These are phyloP conservation scores for Brachypteracias leptosomus DNA, from an alignment of 2,113 vertebrate species.

Conservation along the genomic window DNA sequence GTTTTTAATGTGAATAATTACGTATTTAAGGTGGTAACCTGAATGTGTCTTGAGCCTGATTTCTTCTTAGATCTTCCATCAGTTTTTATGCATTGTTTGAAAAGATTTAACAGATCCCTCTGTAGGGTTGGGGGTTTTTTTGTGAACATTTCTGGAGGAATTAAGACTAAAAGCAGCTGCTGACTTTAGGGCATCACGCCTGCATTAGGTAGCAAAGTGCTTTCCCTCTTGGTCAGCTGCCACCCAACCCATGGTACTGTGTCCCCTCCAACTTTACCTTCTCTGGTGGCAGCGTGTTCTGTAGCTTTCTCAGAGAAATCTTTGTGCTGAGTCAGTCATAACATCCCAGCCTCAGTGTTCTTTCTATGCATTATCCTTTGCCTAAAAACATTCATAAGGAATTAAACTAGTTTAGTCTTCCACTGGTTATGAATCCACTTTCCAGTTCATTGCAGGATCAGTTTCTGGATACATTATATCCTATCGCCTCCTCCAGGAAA, in stretches of 20 bases:
- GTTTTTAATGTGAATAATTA: not conserved
- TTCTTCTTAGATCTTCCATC: not conserved
- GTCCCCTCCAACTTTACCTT: not conserved
- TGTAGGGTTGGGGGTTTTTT: not conserved
- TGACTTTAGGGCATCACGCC: accelerated
- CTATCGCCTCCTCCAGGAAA: not conserved
- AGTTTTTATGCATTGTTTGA: not conserved
- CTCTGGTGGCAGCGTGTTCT: accelerated
- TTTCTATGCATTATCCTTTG: not conserved
- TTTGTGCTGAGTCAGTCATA: not conserved
- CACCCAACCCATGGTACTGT: accelerated
- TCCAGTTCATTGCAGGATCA: not conserved
- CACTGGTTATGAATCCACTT: not conserved
- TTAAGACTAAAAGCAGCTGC: not conserved
- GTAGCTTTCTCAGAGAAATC: not conserved
- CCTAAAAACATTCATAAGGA: accelerated
- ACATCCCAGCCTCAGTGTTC: not conserved
- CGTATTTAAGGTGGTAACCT: not conserved
- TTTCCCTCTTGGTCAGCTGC: accelerated
- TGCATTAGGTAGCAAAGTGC: not conserved
- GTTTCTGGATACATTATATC: not conserved
- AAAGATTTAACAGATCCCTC: not conserved
- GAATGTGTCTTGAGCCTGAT: not conserved
- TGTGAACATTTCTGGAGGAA: not conserved
- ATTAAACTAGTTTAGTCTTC: not conserved